Base-by-base conservation (phyloP, 1,140 invertebrate genomes). In the Ostrea denselamellosa region DNA sequence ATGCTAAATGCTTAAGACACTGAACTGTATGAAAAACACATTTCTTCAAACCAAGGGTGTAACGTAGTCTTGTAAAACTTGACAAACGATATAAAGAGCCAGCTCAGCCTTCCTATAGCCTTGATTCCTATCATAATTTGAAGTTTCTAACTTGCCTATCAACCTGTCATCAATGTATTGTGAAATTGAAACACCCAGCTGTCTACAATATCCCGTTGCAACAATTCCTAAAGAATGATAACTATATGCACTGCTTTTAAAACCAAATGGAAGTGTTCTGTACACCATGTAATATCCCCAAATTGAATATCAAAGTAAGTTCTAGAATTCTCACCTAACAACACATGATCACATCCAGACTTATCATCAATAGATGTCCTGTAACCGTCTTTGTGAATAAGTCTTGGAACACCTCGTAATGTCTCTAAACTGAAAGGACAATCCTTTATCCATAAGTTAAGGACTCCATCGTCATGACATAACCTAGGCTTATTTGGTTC, bases 131-230 rank as follows among this genome's bases (percentile, higher is more conserved):
- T 86, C 58, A 71, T 71, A 71, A 2, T 77, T 17, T 52, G 28
- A 52, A 58, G 52, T 62, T 85, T 82, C 28, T n/a, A 53, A 52
- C 52, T 77, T 65, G 65, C 85, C 28, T 4, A 86, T 77, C 17
- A 68, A 53, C 19, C 85, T 62, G 52, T 90, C 89, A 88, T 90
- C 89, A 14, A 90, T 90, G 71, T 88, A 88, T 34, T 86, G 85
- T 12, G 84, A 28, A 52, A 58, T 65, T 22, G 84, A 84, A 52
- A 85, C 84, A 10, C 83, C 87, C 12, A 88, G 85, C 22, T 53
- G 9, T 51, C 89, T 77, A 25, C 86, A 88, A 84, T 88, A 90
- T 19, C 62, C 71, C 12, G 87, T 88, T 19, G 87, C 83, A 19
- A 71, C 65, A 34, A 90, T 53, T 14, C 87, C 87, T 34, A 88